Base-by-base conservation (phyloP, 2,888 invertebrate genomes). In the Phortica magna region DNA sequence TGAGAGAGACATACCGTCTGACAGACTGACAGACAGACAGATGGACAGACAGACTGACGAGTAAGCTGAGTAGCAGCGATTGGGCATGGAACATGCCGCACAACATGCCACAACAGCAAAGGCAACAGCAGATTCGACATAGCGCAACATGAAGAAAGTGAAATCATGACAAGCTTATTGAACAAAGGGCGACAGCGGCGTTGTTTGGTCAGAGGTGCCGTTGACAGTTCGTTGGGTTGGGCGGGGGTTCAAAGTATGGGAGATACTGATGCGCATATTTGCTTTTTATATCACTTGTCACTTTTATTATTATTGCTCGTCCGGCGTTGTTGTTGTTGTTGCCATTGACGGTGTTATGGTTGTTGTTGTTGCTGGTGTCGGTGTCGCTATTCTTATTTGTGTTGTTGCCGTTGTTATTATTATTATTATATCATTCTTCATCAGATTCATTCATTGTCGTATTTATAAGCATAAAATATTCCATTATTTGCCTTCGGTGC, bases 241-340 rank as follows among this genome's bases (percentile, higher is more conserved):
- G 72, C 80, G 77, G 77, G 71, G 79, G 74, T 64, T 64, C 76
- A 43, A 73, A 70, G 74, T 64, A 74, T 61, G 14, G 42, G 59
- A 43, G 59, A 22, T 72, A 55, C 65, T 74, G 80, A 89, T 89
- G 87, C 89, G 81, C 82, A 84, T 88, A 88, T 89, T 85, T 87
- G 88, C 85, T 89, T 87, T 88, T 88, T 89, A 87, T 87, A 89
- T 87, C 87, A 87, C 89, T 89, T 87, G 87, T 87, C 87, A 87
- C 89, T 80, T 84, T 83, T 82, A 89, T 87, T 86, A 86, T 84
- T 82, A 83, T 84, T 78, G 88, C n/a, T 4, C 53, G 71, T 75
- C 74, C 75, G 73, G 43, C 74, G 79, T 68, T 73, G 75, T 53
- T 73, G 43, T 19, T 72, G 53, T 41, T 70, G 74, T 73, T n/a